phyloP scores from a whole-genome alignment of 2,888 invertebrate species.

The Patella caerulea region DNA sequence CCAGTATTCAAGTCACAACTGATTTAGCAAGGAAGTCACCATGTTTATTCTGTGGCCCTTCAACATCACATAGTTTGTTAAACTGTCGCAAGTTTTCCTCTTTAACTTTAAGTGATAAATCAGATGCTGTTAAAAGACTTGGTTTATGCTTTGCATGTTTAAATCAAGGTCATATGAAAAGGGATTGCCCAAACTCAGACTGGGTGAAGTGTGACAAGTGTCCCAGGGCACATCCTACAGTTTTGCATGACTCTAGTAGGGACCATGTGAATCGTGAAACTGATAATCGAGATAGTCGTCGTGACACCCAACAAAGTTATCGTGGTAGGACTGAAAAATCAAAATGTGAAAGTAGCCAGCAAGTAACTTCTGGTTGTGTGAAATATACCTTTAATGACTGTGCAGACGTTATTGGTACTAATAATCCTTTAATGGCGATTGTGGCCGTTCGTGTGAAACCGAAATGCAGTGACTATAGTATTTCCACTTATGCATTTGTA shows the following conservation, averaged over 20 bases:
- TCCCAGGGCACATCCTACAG: neutral
- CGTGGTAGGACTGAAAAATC: neutral
- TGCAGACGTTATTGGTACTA: no score
- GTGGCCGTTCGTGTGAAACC: neutral
- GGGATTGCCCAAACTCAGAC: neutral
- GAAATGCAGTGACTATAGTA: neutral
- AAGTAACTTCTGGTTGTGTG: neutral
- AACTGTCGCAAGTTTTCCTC: neutral
- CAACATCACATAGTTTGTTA: neutral
- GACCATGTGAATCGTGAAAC: neutral
- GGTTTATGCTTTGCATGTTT: neutral
- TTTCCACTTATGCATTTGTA: neutral
- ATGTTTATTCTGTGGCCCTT: neutral
- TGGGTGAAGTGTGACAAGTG: neutral
- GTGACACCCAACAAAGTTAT: neutral
- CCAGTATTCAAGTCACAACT: neutral
- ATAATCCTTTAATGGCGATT: conserved; percentile 13
- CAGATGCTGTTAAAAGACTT: neutral
- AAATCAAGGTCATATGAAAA: neutral
- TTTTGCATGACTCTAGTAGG: neutral
- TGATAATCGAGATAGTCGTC: neutral
- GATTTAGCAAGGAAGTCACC: neutral
- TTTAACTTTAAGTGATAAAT: neutral
- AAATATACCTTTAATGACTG: no score
- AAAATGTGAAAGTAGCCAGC: neutral